Evolutionary conservation across 2,113 vertebrate genomes (phyloP).

Genomic region (Murina feae): DNA sequence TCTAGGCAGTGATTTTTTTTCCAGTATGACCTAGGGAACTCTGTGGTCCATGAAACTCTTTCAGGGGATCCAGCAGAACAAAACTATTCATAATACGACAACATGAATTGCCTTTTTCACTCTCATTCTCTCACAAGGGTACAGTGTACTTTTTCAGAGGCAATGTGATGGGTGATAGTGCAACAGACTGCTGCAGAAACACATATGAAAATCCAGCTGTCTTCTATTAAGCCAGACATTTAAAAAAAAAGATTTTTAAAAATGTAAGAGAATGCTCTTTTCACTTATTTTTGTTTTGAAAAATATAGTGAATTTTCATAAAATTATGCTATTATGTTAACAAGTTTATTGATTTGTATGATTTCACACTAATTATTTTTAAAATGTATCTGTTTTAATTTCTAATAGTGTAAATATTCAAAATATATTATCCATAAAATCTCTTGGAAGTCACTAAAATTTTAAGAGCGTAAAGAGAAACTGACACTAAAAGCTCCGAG

Average conservation of each 20-base stretch:
- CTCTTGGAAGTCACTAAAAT: neutral
- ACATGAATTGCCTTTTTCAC: neutral
- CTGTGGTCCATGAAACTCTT: neutral
- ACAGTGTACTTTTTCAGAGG: neutral
- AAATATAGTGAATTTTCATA: conserved; percentile 24
- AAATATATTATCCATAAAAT: neutral
- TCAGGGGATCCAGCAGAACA: neutral
- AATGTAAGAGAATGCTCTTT: neutral
- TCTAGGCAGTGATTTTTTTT: neutral
- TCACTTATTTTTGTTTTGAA: conserved; percentile 11
- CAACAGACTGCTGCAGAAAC: conserved; percentile 2
- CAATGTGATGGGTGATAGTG: neutral
- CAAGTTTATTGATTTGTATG: conserved; percentile 24
- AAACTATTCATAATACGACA: conserved; percentile 21
- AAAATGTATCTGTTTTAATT: neutral
- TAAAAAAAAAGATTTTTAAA: neutral
- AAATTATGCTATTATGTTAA: conserved; percentile 20
- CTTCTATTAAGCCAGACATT: neutral
- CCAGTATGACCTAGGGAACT: neutral
- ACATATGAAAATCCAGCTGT: neutral
- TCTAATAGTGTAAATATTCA: conserved; percentile 19
- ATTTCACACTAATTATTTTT: neutral
- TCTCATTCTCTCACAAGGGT: neutral
- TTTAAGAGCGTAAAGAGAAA: neutral
- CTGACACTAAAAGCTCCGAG: neutral